Base-by-base conservation (phyloP, 2,888 invertebrate species). In the Caenorhabditis uteleia region DNA sequence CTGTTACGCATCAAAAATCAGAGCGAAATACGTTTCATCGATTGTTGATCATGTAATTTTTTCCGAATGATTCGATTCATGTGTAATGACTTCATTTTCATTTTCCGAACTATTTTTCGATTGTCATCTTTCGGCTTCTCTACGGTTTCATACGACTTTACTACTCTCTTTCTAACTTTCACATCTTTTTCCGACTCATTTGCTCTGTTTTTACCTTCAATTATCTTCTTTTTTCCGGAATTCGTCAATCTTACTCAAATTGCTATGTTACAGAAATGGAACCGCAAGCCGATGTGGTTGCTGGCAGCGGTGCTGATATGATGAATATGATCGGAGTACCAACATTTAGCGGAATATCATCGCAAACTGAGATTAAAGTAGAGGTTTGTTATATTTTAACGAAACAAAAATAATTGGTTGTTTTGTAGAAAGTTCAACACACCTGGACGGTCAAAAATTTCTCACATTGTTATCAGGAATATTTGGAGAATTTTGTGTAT, bases 371-470 rank as follows among this genome's bases (percentile, higher is more conserved):
- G 59, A 83, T 83, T 36, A 75, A 77, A 59, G 83, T 83, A 3
- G 83, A 82, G 70, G 78, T 78, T 38, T 29, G 62, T 27, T 18
- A 16, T 20, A 18, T 21, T 34, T 20, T 34, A 23, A 3, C 27
- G 2, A 18, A 29, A 27, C 6, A 44, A 27, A 27, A n/a, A 18
- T 8, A 23, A 29, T 2, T 44, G 8, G 16, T n/a, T 25, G 12
- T 10, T n/a, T 59, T 65, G 33, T 59, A 81, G 77, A 78, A 80
- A 58, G 77, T 83, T 4, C 80, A 78, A 48, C 82, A 83, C 58
- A 77, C 76, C 20, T 83, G 83, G 83, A 82, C 83, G n/a, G 83
- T 83, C 43, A 83, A 82, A 65, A 82, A 82, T 59, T 82, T 82
- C 48, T 78, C 78, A 23, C 82, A 82, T 46, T 82, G 82, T 51